Percentiles rank a stretch among this genome's conserved stretches.
phyloP scores from a whole-genome alignment of 2,797 vertebrate genomes.

The Euthynnus affinis region DNA sequence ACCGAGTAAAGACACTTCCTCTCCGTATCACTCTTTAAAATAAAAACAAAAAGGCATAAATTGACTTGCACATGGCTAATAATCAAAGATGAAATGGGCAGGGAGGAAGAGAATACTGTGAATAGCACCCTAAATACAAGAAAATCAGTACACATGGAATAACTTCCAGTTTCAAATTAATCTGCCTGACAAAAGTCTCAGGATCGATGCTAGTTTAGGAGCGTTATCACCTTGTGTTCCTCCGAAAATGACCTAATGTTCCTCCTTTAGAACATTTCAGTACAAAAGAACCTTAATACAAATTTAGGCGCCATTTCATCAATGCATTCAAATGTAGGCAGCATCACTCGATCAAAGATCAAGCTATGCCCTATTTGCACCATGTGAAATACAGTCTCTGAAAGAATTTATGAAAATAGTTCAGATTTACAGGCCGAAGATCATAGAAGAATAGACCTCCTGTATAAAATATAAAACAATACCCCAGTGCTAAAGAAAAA shows the following conservation, averaged over 20 bases:
- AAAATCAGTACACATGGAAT: conserved; percentile 42
- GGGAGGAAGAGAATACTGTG: conserved; percentile 47
- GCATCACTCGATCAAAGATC: conserved; percentile 43
- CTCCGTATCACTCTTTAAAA: conserved; percentile 43
- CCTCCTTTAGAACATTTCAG: conserved; percentile 55
- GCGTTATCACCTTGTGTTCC: conserved; percentile 37
- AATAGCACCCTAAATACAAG: conserved; percentile 51
- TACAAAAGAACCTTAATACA: conserved; percentile 65
- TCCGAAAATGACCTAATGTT: conserved; percentile 64
- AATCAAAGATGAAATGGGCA: conserved; percentile 63
- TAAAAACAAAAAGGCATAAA: conserved; percentile 60
- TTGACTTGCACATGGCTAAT: conserved; percentile 52
- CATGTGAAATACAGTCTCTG: conserved; percentile 76
- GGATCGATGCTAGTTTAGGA: conserved; percentile 47
- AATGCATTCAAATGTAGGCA: conserved; percentile 62
- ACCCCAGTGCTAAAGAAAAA: conserved; percentile 75
- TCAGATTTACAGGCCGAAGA: conserved; percentile 78
- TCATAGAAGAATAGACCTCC: conserved; percentile 80
- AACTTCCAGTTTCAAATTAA: conserved; percentile 44
- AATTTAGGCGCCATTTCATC: conserved; percentile 62
- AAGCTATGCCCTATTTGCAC: conserved; percentile 62
- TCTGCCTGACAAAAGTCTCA: conserved; percentile 23
- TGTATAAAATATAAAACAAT: conserved; percentile 81
- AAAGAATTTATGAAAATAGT: conserved; percentile 82
- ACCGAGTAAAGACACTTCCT: conserved; percentile 52